Percentiles rank a stretch among this genome's conserved stretches.
These are phyloP conservation scores for Congeria kusceri DNA, from an alignment of 2,888 invertebrate genomes.

Conservation along the genomic window DNA sequence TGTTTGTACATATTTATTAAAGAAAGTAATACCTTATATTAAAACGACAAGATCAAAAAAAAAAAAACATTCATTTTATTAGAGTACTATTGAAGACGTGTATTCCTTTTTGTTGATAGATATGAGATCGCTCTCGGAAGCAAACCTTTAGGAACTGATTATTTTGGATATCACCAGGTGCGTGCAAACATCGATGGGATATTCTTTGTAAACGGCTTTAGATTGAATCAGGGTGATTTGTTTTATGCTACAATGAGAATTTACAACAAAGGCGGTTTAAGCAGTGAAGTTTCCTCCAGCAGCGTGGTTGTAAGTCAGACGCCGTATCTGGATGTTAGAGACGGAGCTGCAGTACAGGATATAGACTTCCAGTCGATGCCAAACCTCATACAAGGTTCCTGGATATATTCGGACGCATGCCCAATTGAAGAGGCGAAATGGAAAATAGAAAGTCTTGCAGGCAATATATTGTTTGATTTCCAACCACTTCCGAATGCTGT, in stretches of 20 bases:
- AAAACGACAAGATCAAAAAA: no score
- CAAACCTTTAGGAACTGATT: slow-evolving; percentile 36
- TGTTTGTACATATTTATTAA: no score
- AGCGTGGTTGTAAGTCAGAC: slow-evolving; percentile 68
- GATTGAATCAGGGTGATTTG: slow-evolving; percentile 4
- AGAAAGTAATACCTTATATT: no score
- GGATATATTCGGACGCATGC: slow-evolving; percentile 72
- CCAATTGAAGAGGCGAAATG: slow-evolving; percentile 66
- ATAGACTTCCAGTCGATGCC: slow-evolving; percentile 66
- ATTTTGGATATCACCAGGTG: slow-evolving; percentile 15
- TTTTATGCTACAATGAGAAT: slow-evolving; percentile 44
- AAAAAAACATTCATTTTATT: neutral
- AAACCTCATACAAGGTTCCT: slow-evolving; percentile 65
- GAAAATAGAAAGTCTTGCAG: slow-evolving; percentile 65
- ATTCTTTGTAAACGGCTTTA: slow-evolving; percentile 19
- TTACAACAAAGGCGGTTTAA: slow-evolving; percentile 71
- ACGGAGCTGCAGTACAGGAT: slow-evolving; percentile 58
- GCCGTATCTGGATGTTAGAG: slow-evolving; percentile 55
- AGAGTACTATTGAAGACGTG: neutral
- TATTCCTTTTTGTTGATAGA: slow-evolving; percentile 11
- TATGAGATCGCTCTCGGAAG: slow-evolving; percentile 36
- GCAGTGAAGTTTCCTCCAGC: slow-evolving; percentile 52
- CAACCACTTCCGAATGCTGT: slow-evolving; percentile 41
- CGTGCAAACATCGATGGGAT: slow-evolving; percentile 6
- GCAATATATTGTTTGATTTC: slow-evolving; percentile 58